Conservation (phyloP, 2,113 vertebrate species). For the Gobius niger region DNA sequence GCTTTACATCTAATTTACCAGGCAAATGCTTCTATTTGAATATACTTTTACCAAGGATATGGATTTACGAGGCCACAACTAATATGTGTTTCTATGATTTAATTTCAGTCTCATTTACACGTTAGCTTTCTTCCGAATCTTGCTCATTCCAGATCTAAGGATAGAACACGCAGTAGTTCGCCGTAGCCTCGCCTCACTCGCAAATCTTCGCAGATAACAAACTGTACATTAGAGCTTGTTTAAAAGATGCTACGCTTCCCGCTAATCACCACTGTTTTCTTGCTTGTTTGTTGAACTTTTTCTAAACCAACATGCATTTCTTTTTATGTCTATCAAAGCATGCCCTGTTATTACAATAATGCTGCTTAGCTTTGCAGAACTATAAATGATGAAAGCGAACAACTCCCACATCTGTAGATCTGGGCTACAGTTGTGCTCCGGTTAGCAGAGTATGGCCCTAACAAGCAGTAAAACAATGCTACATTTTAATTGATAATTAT, state of each 20-base stretch:
- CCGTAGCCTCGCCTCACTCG: background rate
- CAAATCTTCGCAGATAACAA: background rate
- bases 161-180: background rate
- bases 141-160: background rate
- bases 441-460: conserved; percentile 15
- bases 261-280: background rate
- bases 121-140: background rate
- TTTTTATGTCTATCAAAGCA: conserved; percentile 7
- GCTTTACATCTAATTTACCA: too few relatives aligned
- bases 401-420: conserved; percentile 1
- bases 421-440: conserved; percentile 5
- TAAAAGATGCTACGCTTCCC: background rate
- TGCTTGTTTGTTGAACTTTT: background rate
- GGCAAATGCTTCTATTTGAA: too few relatives aligned
- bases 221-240: background rate
- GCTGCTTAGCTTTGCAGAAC: background rate
- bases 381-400: conserved; percentile 2
- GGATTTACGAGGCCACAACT: too few relatives aligned
- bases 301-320: conserved; percentile 5
- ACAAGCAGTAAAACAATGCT: conserved; percentile 34
- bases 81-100: too few relatives aligned
- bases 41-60: too few relatives aligned
- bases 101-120: background rate
- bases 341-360: background rate
- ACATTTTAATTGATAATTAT: conserved; percentile 50